These are phyloP conservation scores for Branchipolynoe longqiensis DNA, from an alignment of 2,888 invertebrate species.

Conservation along the genomic window DNA sequence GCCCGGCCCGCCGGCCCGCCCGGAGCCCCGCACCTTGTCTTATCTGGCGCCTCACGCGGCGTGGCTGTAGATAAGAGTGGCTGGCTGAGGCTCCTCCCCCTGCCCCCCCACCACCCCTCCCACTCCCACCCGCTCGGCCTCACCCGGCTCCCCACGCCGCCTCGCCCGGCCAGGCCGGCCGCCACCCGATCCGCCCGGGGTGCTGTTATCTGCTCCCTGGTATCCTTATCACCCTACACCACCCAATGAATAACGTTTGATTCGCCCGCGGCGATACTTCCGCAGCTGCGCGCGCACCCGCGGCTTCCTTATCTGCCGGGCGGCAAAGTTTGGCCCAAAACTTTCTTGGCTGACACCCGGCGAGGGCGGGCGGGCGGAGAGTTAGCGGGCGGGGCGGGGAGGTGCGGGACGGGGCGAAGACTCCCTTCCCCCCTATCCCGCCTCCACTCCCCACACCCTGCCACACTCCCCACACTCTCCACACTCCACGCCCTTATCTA, in stretches of 20 bases:
- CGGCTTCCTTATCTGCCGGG: conserved; percentile 46
- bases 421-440: background rate
- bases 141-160: too few species aligned
- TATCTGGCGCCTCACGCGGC: conserved; percentile 43
- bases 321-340: conserved; percentile 51
- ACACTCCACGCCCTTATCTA: conserved; percentile 44
- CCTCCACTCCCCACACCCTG: background rate
- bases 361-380: too few species aligned
- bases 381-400: too few species aligned
- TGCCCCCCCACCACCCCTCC: too few species aligned
- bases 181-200: conserved; percentile 29
- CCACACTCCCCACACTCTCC: background rate
- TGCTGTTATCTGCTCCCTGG: conserved; percentile 42
- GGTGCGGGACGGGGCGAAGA: too few species aligned
- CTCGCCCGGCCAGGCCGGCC: background rate
- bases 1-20: conserved; percentile 19
- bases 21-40: conserved; percentile 46
- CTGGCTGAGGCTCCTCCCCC: background rate
- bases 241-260: conserved; percentile 53
- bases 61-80: conserved; percentile 17
- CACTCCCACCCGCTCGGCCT: too few species aligned
- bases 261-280: conserved; percentile 42
- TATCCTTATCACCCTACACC: conserved; percentile 58
- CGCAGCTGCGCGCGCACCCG: conserved; percentile 37
- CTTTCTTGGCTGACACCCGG: conserved; percentile 55